A percentile compares a stretch with the other conserved stretches of the same genome.
These are phyloP conservation scores for Darwinula stevensoni DNA, from an alignment of 2,888 invertebrate genomes.

Conservation along the genomic window DNA sequence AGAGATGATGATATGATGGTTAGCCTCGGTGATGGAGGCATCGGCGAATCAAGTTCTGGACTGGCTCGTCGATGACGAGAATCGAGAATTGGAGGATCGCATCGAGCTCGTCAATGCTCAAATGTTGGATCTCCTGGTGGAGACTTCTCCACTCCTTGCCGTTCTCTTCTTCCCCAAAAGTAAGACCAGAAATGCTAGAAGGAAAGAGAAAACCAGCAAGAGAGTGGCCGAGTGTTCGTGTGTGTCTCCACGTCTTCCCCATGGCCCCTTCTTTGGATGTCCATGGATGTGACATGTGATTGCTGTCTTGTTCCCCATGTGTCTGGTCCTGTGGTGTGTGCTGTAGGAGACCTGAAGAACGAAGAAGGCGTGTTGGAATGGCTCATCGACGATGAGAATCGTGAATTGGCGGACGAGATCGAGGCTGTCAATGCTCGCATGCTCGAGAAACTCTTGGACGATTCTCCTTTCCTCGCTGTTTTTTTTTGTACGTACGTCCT, in stretches of 20 bases:
- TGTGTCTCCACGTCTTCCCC: too few species aligned
- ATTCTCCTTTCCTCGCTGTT: constrained; percentile 60
- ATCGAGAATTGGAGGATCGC: constrained; percentile 69
- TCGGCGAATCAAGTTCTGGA: constrained; percentile 55
- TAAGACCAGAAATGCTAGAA: background rate
- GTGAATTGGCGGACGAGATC: constrained; percentile 74
- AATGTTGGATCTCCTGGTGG: constrained; percentile 55
- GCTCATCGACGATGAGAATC: constrained; percentile 71
- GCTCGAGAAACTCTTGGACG: constrained; percentile 50
- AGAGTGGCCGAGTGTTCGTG: too few species aligned
- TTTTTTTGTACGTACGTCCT: constrained; percentile 44
- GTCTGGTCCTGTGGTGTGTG: too few species aligned
- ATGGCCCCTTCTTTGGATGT: too few species aligned
- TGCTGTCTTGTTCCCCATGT: too few species aligned
- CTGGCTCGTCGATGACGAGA: constrained; percentile 76
- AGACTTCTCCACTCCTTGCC: constrained; percentile 55
- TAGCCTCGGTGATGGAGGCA: background rate
- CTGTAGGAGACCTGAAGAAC: constrained; percentile 71
- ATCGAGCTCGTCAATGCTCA: constrained; percentile 71
- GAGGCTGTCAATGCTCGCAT: constrained; percentile 71
- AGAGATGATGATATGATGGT: background rate
- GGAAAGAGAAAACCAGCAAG: too few species aligned
- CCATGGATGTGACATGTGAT: too few species aligned
- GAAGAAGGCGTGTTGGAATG: constrained; percentile 73
- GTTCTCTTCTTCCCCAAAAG: constrained; percentile 43